Evolutionary conservation across 2,797 vertebrate genomes (phyloP), one percentile per base, ranked within the genome.

Genomic region (Chrysolophus pictus): DNA sequence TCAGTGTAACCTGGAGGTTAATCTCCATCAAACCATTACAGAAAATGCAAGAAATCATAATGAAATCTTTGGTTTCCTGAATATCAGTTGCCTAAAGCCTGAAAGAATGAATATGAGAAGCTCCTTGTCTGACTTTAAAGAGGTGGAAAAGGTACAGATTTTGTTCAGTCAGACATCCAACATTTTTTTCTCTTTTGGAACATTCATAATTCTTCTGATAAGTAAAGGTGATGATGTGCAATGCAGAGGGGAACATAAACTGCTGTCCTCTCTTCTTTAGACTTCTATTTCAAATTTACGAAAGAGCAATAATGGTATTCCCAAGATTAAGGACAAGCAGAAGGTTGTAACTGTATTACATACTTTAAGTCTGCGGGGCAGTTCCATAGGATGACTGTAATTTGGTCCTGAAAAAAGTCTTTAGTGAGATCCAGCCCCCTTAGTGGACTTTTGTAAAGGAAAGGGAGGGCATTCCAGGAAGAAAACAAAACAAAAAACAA

Each of bases 21-120:
- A 94, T 85, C 88, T 94, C 62, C 58, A 67, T 80, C 71, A 73
- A 58, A 51, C 67, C n/a, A 23, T 91, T 94, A 67, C 51, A 60
- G 79, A 93, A 70, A 91, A 84, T 92, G 42, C 35, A 91, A 70
- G 67, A 47, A n/a, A 81, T 93, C 67, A 41, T 93, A 91, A 92
- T 91, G 63, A 91, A 87, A 87, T 93, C 67, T 91, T 88, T 21
- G 29, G 11, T 13, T 67, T 94, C 88, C 83, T 78, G 41, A 85
- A 72, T 93, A 93, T 92, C 70, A 31, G 35, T 89, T 92, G 59
- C 42, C 71, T 87, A 58, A 91, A 84, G 44, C 58, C 49, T 84
- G 59, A 67, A 80, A 84, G n/a, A 91, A 85, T 46, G 47, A 69
- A 33, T 87, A 44, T 49, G 33, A 79, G 62, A 80, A 69, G 33